Conservation (phyloP, 2,113 vertebrate species). For the Brachirus orientalis region DNA sequence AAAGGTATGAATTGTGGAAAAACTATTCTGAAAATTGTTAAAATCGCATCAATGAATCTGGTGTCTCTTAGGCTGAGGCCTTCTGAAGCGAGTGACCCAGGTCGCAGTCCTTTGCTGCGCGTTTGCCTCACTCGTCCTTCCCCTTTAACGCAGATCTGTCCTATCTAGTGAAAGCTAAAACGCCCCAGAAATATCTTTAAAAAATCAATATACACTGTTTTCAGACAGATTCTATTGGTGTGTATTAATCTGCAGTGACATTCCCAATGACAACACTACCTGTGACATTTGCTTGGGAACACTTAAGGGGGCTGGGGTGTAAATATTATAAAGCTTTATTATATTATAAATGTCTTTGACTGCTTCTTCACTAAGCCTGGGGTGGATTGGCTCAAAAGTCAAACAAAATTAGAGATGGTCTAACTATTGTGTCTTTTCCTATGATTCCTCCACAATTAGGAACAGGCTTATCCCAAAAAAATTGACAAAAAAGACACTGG, state of each 20-base stretch:
- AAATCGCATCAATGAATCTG: too few relatives aligned
- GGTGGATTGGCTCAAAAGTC: neutral
- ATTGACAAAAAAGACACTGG: neutral
- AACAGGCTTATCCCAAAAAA: conserved; percentile 8
- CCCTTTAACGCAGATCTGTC: too few relatives aligned
- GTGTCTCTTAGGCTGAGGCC: too few relatives aligned
- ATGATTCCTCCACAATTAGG: conserved; percentile 1
- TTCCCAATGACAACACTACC: neutral
- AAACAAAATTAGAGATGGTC: neutral
- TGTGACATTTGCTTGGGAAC: neutral
- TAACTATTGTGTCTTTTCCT: neutral
- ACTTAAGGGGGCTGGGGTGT: neutral
- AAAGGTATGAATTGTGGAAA: too few relatives aligned
- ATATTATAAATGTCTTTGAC: neutral
- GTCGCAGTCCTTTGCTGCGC: too few relatives aligned
- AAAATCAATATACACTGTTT: too few relatives aligned
- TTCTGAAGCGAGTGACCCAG: too few relatives aligned
- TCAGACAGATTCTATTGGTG: neutral
- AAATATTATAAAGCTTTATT: neutral
- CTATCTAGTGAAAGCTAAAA: too few relatives aligned
- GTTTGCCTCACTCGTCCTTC: too few relatives aligned
- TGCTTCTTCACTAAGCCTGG: neutral
- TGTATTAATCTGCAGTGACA: neutral
- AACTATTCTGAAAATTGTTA: too few relatives aligned
- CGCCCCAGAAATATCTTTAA: too few relatives aligned